A percentile compares a stretch with the other conserved stretches of the same genome.
These are phyloP conservation scores for Chaetodon trifasciatus DNA, from an alignment of 2,797 vertebrate species.

Conservation along the genomic window DNA sequence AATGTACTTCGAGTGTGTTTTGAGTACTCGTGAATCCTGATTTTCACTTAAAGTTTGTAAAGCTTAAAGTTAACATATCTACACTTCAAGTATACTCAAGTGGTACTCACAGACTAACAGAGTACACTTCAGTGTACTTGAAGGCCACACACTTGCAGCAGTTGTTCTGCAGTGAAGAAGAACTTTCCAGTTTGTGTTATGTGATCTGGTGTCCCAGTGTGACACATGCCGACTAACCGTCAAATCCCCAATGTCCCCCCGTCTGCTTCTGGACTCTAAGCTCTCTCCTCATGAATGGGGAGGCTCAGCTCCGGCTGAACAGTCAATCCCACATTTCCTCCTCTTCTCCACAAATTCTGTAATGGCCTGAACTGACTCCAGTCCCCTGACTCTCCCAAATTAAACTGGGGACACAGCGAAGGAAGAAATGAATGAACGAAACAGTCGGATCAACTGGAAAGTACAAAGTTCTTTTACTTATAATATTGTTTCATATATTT, in stretches of 20 bases:
- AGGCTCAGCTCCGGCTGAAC: conserved; percentile 38
- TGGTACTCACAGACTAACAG: too few species aligned
- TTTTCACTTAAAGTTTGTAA: too few species aligned
- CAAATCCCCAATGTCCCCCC: conserved; percentile 37
- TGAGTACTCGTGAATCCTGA: too few species aligned
- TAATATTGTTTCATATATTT: not conserved
- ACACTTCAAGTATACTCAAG: too few species aligned
- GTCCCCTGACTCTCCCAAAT: not conserved
- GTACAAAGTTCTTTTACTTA: not conserved
- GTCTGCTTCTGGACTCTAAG: conserved; percentile 56
- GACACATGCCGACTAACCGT: conserved; percentile 34
- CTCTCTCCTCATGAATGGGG: conserved; percentile 38
- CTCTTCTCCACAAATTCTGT: conserved; percentile 24
- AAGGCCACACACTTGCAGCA: not conserved
- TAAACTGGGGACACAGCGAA: conserved; percentile 1
- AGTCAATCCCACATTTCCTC: conserved; percentile 21
- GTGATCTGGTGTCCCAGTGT: conserved; percentile 34
- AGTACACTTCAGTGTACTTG: too few species aligned
- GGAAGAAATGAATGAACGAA: not conserved
- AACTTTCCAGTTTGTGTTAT: not conserved
- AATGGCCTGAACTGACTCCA: conserved; percentile 24
- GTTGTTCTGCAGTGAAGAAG: not conserved
- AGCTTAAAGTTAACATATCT: too few species aligned
- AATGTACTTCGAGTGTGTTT: too few species aligned
- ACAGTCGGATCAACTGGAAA: not conserved